Conservation (phyloP, 1,140 invertebrate genomes). For the Drosophila suzukii region DNA sequence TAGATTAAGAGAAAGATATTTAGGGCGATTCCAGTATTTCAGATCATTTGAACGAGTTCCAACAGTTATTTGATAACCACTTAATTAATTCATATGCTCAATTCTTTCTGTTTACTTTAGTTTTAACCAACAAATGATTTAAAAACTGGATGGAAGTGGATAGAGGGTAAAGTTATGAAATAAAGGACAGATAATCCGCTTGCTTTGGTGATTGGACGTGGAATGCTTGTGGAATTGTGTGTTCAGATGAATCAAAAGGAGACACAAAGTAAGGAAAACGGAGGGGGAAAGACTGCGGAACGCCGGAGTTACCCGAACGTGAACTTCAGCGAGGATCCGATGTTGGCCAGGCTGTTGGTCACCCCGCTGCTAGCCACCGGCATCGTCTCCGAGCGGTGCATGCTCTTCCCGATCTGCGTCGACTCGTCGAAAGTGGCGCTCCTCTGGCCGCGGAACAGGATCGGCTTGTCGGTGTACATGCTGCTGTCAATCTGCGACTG, state of each 20-base stretch:
- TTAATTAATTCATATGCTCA: background rate
- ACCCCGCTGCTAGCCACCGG: constrained; percentile 88
- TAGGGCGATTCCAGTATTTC: background rate
- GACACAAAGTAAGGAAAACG: background rate
- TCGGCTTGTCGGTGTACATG: constrained; percentile 85
- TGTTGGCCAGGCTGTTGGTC: constrained; percentile 90
- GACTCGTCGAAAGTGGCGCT: constrained; percentile 88
- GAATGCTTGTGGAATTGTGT: constrained; percentile 18
- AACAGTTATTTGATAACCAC: background rate
- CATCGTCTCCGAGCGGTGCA: constrained; percentile 93
- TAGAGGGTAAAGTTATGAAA: background rate
- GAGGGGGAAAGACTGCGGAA: background rate
- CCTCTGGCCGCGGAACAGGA: constrained; percentile 85
- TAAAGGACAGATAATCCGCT: constrained; percentile 5
- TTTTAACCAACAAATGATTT: background rate
- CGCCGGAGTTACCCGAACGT: constrained; percentile 91
- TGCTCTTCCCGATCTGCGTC: constrained; percentile 83
- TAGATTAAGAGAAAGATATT: background rate
- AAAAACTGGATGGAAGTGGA: constrained; percentile 1
- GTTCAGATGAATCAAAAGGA: constrained; percentile 15
- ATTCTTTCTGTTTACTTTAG: background rate
- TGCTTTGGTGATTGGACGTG: constrained; percentile 9
- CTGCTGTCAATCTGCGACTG: constrained; percentile 55
- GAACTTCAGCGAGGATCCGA: constrained; percentile 92
- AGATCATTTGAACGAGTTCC: background rate